Percentiles rank a stretch among this genome's conserved stretches.
Conservation (phyloP, 1,140 invertebrate genomes). For the Cydia strobilella region DNA sequence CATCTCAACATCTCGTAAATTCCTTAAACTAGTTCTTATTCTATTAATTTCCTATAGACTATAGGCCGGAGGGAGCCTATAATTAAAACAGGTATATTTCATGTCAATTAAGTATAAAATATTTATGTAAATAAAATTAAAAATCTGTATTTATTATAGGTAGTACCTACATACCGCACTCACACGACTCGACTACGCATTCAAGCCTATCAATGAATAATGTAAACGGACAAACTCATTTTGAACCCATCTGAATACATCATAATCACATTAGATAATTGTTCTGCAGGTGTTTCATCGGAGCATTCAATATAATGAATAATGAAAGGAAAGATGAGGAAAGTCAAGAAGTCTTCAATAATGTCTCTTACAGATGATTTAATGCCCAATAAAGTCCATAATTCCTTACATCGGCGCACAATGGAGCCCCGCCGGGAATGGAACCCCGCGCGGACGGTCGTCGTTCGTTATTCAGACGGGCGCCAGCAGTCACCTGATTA, state of each 20-base stretch:
- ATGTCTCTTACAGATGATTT: conserved; percentile 16
- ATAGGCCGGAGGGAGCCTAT: too few species aligned
- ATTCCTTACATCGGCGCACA: conserved; percentile 22
- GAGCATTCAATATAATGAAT: neutral
- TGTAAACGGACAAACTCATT: too few species aligned
- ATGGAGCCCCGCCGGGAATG: conserved; percentile 34
- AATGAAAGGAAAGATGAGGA: neutral
- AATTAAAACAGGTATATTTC: too few species aligned
- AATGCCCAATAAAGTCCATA: conserved; percentile 16
- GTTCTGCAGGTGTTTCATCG: neutral
- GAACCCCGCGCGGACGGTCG: conserved; percentile 41
- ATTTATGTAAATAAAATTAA: too few species aligned
- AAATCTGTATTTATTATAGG: too few species aligned
- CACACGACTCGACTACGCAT: too few species aligned
- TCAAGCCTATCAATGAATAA: too few species aligned
- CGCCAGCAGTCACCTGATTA: conserved; percentile 52
- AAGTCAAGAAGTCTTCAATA: conserved; percentile 1
- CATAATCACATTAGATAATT: too few species aligned
- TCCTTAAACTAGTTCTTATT: neutral
- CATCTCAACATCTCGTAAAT: neutral
- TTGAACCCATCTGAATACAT: too few species aligned
- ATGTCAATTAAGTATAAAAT: too few species aligned
- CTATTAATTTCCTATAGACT: too few species aligned
- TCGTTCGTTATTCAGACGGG: conserved; percentile 50
- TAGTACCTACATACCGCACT: too few species aligned